Percentiles rank a stretch among this genome's conserved stretches.
phyloP scores from a whole-genome alignment of 2,888 invertebrate species.

The Hybos culiciformis region DNA sequence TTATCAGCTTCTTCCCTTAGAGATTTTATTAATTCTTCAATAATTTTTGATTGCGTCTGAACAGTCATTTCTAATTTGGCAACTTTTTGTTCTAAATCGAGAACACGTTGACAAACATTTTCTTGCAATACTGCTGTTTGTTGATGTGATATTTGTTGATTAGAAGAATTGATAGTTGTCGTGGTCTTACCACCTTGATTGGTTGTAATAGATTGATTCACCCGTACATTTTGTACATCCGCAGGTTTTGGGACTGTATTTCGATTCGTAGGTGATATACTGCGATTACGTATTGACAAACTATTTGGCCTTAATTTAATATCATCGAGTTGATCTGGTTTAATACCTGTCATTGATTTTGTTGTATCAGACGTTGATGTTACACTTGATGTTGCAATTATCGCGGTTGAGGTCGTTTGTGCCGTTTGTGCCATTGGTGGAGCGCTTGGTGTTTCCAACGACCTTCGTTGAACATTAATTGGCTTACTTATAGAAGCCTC shows the following conservation, averaged over 20 bases:
- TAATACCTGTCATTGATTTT: conserved; percentile 12
- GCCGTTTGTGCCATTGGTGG: conserved; percentile 4
- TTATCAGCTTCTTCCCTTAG: conserved; percentile 49
- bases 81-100: conserved; percentile 29
- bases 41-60: conserved; percentile 38
- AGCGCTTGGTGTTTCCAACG: conserved; percentile 7
- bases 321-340: conserved; percentile 20
- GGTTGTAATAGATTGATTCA: conserved; percentile 8
- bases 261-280: conserved; percentile 24
- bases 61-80: conserved; percentile 29
- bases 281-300: conserved; percentile 29
- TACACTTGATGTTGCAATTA: neutral
- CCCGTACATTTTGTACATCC: conserved; percentile 2
- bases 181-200: conserved; percentile 3
- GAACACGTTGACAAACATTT: conserved; percentile 20
- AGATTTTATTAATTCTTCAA: conserved; percentile 49
- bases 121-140: conserved; percentile 5
- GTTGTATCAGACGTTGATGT: conserved; percentile 9
- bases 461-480: conserved; percentile 10
- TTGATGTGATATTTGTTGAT: too few relatives aligned
- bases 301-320: conserved; percentile 27
- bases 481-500: neutral
- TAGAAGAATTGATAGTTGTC: neutral
- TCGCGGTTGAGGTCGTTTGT: conserved; percentile 3
- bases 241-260: conserved; percentile 6